Base-by-base conservation (phyloP, 2,113 vertebrate genomes). In the Pachyramphus minor region DNA sequence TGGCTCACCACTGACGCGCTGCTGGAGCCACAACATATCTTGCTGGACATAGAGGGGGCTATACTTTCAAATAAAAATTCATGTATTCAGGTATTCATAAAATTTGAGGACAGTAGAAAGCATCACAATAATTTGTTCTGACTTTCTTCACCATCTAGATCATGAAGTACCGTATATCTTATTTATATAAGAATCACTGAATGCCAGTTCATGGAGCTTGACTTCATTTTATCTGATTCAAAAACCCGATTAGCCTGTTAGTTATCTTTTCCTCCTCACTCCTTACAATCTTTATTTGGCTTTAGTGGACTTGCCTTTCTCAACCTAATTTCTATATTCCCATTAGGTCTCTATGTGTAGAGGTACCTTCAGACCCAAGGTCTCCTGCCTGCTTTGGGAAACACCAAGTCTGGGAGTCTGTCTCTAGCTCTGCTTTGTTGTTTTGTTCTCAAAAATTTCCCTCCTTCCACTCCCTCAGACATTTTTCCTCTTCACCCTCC, bases 1-100 rank as follows among this genome's bases (percentile, higher is more conserved):
- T 35, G 50, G n/a, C 24, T 78, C n/a, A 28, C 31, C 13, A 11
- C 5, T 44, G 47, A 73, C 42, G 49, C 35, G 23, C 63, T 67
- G 35, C 27, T 62, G 44, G n/a, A 83, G 20, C 50, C 69, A 55
- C 33, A 35, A 25, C 0, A 0, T 31, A 14, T 30, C 55, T 89
- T 87, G 14, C 53, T 41, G 45, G 74, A n/a, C 12, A 9, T 24
- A 31, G 5, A 55, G 22, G 28, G 7, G 9, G 14, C 39, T 59
- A 21, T 53, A 31, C 66, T 74, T 84, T 83, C 71, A 90, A 55
- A 72, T 15, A 56, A 11, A 17, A 68, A 31, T 68, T 53, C 3
- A 49, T 30, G 47, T 45, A 59, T 60, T 69, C 41, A 68, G 27
- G 83, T 5, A 64, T 74, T 79, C n/a, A 30, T 69, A 27, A 84